Evolutionary conservation across 1,140 invertebrate species (phyloP).

Genomic region (Pseudomyrmex pallidus): DNA sequence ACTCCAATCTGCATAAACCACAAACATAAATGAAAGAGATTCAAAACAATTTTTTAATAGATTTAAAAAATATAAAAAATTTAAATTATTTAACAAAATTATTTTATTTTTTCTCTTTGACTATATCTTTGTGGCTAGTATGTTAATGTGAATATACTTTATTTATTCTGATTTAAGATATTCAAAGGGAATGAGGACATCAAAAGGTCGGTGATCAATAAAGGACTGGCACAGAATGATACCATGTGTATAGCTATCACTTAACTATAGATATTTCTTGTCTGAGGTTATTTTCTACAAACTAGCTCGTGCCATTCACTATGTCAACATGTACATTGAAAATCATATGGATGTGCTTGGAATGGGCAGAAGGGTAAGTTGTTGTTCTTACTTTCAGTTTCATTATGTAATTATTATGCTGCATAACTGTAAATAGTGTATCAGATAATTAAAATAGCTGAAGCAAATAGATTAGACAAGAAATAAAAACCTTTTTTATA

Average conservation of each 20-base stretch:
- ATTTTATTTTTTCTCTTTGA: no score
- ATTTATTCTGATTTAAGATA: background rate
- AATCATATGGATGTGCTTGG: slow-evolving; percentile 82
- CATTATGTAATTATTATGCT: background rate
- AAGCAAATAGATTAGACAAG: background rate
- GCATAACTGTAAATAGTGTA: background rate
- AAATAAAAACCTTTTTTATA: background rate
- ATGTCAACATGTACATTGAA: slow-evolving; percentile 81
- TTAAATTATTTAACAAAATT: background rate
- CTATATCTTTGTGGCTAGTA: background rate
- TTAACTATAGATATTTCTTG: slow-evolving; percentile 52
- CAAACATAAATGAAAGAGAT: slow-evolving; percentile 16
- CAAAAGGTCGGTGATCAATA: slow-evolving; percentile 77
- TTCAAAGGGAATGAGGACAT: background rate
- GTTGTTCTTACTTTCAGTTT: background rate
- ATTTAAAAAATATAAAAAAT: slow-evolving; percentile 20
- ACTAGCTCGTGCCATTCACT: slow-evolving; percentile 26
- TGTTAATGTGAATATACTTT: background rate
- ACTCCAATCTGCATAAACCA: slow-evolving; percentile 89
- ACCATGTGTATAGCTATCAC: slow-evolving; percentile 74
- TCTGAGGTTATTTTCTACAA: slow-evolving; percentile 58
- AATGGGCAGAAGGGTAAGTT: slow-evolving; percentile 79
- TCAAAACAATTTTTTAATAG: background rate
- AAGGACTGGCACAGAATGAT: slow-evolving; percentile 78
- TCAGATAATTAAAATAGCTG: background rate